A percentile compares a stretch with the other conserved stretches of the same genome.
Evolutionary conservation across 1,140 invertebrate genomes (phyloP).

Genomic region (Euwallacea similis): DNA sequence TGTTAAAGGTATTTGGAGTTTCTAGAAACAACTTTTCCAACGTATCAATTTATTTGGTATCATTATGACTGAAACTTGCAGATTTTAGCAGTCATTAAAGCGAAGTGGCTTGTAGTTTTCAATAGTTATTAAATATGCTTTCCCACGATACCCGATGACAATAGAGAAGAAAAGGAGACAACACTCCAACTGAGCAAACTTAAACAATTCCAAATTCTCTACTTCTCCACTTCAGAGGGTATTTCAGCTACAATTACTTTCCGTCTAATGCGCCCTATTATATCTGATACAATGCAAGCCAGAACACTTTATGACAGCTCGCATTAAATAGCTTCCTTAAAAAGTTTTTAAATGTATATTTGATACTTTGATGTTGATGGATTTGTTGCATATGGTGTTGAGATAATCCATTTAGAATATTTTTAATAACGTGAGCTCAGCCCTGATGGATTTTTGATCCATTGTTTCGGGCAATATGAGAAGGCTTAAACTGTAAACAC

Average conservation of each 20-base stretch:
- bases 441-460: slow-evolving; percentile 2
- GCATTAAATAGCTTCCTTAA: slow-evolving; percentile 25
- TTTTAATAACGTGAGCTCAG: slow-evolving; percentile 6
- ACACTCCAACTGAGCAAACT: slow-evolving; percentile 23
- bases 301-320: slow-evolving; percentile 22
- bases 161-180: slow-evolving; percentile 10
- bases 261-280: slow-evolving; percentile 14
- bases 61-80: too few relatives aligned
- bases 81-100: too few relatives aligned
- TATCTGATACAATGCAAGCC: slow-evolving; percentile 25
- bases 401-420: slow-evolving; percentile 1
- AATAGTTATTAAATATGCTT: background rate
- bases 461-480: background rate
- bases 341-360: slow-evolving; percentile 7
- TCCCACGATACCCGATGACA: slow-evolving; percentile 16
- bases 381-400: background rate
- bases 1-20: too few relatives aligned
- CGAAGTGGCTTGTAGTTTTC: too few relatives aligned
- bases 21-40: too few relatives aligned
- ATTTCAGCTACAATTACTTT: slow-evolving; percentile 29
- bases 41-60: too few relatives aligned
- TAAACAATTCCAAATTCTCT: slow-evolving; percentile 27
- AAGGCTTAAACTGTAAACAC: too few relatives aligned
- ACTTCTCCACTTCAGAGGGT: slow-evolving; percentile 5
- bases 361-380: too few relatives aligned